These are phyloP conservation scores for Silurus glanis DNA, from an alignment of 2,113 vertebrate species.

Conservation along the genomic window DNA sequence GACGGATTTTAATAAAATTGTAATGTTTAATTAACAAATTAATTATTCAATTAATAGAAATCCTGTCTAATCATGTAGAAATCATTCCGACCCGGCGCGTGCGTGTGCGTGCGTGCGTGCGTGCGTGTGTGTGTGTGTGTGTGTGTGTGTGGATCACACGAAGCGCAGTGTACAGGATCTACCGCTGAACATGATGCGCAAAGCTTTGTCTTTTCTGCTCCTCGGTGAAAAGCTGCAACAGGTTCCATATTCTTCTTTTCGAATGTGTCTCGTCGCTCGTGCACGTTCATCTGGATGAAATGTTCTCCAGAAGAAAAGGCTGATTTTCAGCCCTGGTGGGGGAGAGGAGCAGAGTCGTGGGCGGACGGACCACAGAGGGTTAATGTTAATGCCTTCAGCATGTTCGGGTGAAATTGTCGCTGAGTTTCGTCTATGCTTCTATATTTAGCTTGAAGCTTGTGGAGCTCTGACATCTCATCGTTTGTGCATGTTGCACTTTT, in stretches of 20 bases:
- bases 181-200: constrained; percentile 60
- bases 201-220: constrained; percentile 32
- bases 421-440: not conserved
- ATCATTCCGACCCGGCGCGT: not conserved
- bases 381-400: constrained; percentile 14
- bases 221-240: constrained; percentile 68
- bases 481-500: not conserved
- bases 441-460: not conserved
- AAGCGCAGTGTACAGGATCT: not conserved
- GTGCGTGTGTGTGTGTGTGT: too few relatives aligned
- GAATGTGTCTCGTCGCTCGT: not conserved
- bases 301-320: not conserved
- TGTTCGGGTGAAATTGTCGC: not conserved
- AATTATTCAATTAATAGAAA: not conserved
- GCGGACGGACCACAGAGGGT: not conserved
- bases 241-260: constrained; percentile 57
- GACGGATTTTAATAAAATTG: not conserved
- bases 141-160: not conserved
- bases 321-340: not conserved
- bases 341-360: constrained; percentile 6
- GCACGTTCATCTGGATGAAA: not conserved
- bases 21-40: not conserved
- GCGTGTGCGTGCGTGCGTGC: not conserved
- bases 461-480: not conserved
- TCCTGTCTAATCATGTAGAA: not conserved